A percentile compares a stretch with the other conserved stretches of the same genome.
Conservation (phyloP, 2,888 invertebrate species). For the Lomographa bimaculata region DNA sequence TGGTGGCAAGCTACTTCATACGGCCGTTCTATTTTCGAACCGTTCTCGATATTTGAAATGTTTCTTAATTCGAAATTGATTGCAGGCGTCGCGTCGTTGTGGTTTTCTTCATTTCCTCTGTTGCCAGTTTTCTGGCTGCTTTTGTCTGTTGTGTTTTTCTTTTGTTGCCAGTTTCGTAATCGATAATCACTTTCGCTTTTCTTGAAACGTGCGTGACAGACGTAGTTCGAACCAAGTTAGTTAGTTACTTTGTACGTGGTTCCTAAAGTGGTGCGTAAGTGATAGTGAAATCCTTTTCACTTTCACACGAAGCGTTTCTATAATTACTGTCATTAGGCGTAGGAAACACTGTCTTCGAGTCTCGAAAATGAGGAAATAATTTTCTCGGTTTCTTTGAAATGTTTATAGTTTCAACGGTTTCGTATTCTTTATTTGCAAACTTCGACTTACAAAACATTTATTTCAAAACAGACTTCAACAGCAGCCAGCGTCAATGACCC, state of each 20-base stretch:
- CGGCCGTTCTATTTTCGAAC: slow-evolving; percentile 50
- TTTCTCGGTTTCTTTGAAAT: slow-evolving; percentile 26
- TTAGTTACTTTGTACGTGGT: slow-evolving; percentile 11
- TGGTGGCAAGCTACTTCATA: slow-evolving; percentile 36
- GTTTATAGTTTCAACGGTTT: slow-evolving; percentile 6
- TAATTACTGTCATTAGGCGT: slow-evolving; percentile 35
- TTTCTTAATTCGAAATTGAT: slow-evolving; percentile 39
- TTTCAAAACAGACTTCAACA: slow-evolving; percentile 1
- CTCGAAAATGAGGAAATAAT: slow-evolving; percentile 24
- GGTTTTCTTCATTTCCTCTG: background rate
- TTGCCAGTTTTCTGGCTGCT: slow-evolving; percentile 1
- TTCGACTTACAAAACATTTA: background rate
- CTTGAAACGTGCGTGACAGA: slow-evolving; percentile 12
- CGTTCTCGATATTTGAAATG: slow-evolving; percentile 29
- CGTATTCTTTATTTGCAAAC: background rate
- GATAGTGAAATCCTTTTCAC: slow-evolving; percentile 40
- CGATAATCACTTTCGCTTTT: slow-evolving; percentile 25
- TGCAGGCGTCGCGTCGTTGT: slow-evolving; percentile 38
- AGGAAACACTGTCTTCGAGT: slow-evolving; percentile 23
- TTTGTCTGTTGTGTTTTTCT: slow-evolving; percentile 11
- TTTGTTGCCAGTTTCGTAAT: slow-evolving; percentile 13
- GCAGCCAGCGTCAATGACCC: slow-evolving; percentile 44
- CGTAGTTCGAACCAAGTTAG: no score
- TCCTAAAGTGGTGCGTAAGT: slow-evolving; percentile 28
- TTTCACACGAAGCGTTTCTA: slow-evolving; percentile 39